phyloP scores from a whole-genome alignment of 2,888 invertebrate species.

The Lepidochrysops patricia region DNA sequence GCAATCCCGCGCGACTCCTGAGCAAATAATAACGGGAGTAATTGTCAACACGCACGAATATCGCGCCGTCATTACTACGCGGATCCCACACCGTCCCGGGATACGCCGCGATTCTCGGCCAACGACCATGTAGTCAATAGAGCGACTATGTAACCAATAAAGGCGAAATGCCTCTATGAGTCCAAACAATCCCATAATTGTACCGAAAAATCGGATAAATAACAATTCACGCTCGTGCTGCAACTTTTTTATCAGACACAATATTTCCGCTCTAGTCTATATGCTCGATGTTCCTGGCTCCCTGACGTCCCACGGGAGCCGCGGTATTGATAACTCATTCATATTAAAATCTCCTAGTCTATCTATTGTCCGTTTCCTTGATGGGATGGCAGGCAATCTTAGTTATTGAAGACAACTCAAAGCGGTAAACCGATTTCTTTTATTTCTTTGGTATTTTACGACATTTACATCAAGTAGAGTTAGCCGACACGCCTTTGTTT shows the following conservation, averaged over 20 bases:
- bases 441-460: background rate
- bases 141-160: too few species aligned
- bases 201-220: too few species aligned
- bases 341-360: background rate
- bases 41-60: conserved; percentile 65
- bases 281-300: too few species aligned
- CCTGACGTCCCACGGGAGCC: conserved; percentile 13
- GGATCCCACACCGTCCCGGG: conserved; percentile 31
- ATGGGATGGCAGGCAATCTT: background rate
- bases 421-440: background rate
- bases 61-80: conserved; percentile 48
- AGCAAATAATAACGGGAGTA: conserved; percentile 66
- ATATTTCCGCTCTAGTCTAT: too few species aligned
- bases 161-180: too few species aligned
- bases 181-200: too few species aligned
- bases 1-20: conserved; percentile 41
- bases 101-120: background rate
- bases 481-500: too few species aligned
- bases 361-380: background rate
- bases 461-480: too few species aligned
- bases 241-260: too few species aligned
- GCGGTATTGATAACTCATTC: conserved; percentile 1
- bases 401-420: background rate
- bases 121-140: too few species aligned
- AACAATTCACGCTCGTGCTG: too few species aligned